Evolutionary conservation across 2,888 invertebrate species (phyloP), one percentile per base, ranked within the genome.

Genomic region (Dolichomitus sp.): DNA sequence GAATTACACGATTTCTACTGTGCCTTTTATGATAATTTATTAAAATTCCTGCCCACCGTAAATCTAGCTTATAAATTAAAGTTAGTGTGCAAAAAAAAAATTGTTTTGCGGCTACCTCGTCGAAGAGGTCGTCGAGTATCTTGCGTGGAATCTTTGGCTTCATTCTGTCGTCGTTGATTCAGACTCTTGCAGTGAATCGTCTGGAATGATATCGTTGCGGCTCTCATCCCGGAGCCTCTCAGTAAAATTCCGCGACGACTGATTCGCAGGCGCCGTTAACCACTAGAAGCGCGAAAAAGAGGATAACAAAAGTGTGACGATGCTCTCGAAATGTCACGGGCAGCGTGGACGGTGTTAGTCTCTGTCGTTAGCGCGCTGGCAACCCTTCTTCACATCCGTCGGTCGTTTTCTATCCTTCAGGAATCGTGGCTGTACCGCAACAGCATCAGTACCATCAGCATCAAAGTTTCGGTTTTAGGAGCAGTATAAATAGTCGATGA

Each of bases 51-150:
- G 1, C n/a, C n/a, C 5, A 6, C 11, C 7, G 12, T 11, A 23
- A 52, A 52, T 23, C 23, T 52, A 11, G 23, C 11, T 11, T 52
- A 2, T 7, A 19, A 52, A 23, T 11, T 11, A 1, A 9, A 23
- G 19, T 17, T 14, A 54, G 27, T 4, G 4, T 3, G 4, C 3
- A 54, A 23, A 27, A 54, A 27, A 27, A 2, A n/a, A 3, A 54
- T 27, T 27, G 0, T 48, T 48, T 48, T 5, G 48, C 50, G 19
- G 73, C 66, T 92, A 93, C 93, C 93, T 93, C 93, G 89, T 88
- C 86, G 88, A 93, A 93, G 88, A 92, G 92, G 82, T 92, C 90
- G 85, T 93, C 92, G 88, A 93, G 89, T 86, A 91, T 89, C 88
- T 91, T 91, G 85, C 81, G 91, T 65, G 88, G 86, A 78, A 91